Conservation (phyloP, 2,888 invertebrate species). For the Saturnia pavonia region DNA sequence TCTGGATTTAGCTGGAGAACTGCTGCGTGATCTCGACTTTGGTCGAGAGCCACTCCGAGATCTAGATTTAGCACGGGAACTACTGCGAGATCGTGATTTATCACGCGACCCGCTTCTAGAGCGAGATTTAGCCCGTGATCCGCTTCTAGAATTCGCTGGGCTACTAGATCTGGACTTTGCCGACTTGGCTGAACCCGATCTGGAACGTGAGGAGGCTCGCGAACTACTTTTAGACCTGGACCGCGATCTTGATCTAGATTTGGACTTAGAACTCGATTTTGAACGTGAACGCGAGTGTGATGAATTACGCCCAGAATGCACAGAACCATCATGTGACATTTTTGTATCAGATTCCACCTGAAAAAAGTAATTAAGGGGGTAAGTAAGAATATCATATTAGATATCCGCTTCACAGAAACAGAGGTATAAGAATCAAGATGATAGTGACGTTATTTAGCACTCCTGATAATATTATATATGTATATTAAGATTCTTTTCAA, state of each 20-base stretch:
- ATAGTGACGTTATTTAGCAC: no score
- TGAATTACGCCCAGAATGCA: conserved; percentile 36
- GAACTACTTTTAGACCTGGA: conserved; percentile 27
- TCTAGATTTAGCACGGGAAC: conserved; percentile 35
- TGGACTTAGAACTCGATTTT: neutral
- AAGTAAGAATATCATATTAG: neutral
- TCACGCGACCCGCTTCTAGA: conserved; percentile 36
- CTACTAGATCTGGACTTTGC: conserved; percentile 28
- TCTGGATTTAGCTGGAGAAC: conserved; percentile 35
- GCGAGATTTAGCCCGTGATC: conserved; percentile 35
- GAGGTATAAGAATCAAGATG: no score
- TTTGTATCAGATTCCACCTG: conserved; percentile 61
- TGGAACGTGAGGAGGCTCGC: conserved; percentile 26
- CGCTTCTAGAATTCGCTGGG: conserved; percentile 34
- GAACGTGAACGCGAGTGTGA: conserved; percentile 45
- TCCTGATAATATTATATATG: no score
- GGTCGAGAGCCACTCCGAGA: conserved; percentile 36
- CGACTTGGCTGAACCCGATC: conserved; percentile 28
- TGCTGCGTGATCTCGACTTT: conserved; percentile 36
- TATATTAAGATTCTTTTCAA: no score
- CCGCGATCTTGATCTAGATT: conserved; percentile 28
- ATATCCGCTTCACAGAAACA: neutral
- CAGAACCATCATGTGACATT: conserved; percentile 64
- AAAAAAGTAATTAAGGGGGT: neutral
- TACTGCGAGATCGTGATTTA: conserved; percentile 36